Base-by-base conservation (phyloP, 2,888 invertebrate genomes). In the Caenorhabditis virilis region DNA sequence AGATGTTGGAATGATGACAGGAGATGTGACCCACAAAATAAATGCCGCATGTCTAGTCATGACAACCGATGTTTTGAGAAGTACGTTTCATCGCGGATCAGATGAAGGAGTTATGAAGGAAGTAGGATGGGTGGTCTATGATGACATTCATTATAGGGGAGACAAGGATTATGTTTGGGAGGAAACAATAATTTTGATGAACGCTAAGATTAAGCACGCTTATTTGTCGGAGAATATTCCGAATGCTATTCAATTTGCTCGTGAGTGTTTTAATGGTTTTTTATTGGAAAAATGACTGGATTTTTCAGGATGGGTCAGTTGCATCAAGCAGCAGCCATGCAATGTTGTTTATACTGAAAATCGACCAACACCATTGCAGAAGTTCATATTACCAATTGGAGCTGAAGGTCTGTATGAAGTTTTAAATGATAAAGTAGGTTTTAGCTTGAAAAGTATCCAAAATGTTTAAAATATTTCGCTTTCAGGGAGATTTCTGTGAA, bases 81-180 rank as follows among this genome's bases (percentile, higher is more conserved):
- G 94, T 81, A 98, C 99, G 98, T 86, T 99, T 57, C 99, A 98
- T 83, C 88, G 97, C 83, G 98, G 98, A 47, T 95, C 95, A 36
- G 95, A 98, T 87, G n/a, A n/a, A n/a, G n/a, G n/a, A n/a, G 90
- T 99, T 22, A 95, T 95, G 91, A 88, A 95, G 61, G 98, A 99
- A 88, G 95, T 99, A 0, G 97, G 95, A 48, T 99, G 98, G 98
- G 98, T 99, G 1, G 88, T 99, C 52, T 99, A 99, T 86, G 98
- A 99, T 84, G 98, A 99, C 86, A 99, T 99, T 79, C 98, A 99
- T 86, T 99, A 99, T 84, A 99, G 99, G 98, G 89, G 98, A 79
- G 95, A 99, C 84, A 95, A 95, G 86, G 97, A 98, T 84, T 97
- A 98, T 9, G 97, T 99, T 1, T 99, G 98, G 98, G 95, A 95